These are phyloP conservation scores for Campylomormyrus tamandua DNA, from an alignment of 2,113 vertebrate genomes.

Conservation along the genomic window DNA sequence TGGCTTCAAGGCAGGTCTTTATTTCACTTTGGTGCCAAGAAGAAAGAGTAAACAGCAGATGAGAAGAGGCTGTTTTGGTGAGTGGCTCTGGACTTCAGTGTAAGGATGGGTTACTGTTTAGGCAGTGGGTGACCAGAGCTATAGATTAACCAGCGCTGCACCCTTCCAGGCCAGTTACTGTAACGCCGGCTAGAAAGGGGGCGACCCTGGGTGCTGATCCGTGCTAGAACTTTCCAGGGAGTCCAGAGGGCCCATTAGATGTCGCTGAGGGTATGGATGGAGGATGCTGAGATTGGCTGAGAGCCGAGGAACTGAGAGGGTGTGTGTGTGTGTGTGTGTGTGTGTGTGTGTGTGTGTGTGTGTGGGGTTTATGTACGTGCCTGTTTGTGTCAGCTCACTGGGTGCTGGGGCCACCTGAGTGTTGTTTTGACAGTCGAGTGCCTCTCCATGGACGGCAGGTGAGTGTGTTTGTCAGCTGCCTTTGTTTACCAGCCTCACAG, in stretches of 20 bases:
- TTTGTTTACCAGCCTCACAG: slow-evolving; percentile 13
- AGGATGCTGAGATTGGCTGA: not conserved
- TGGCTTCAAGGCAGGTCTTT: not conserved
- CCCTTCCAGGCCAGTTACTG: too few species aligned
- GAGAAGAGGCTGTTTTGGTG: not conserved
- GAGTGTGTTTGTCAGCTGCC: not conserved
- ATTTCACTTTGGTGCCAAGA: not conserved
- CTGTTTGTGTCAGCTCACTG: not conserved
- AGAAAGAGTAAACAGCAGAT: not conserved
- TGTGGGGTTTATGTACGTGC: not conserved
- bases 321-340: not conserved
- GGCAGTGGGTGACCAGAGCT: not conserved
- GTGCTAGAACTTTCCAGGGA: not conserved
- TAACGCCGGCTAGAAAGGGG: not conserved
- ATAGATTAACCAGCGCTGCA: slow-evolving; percentile 9
- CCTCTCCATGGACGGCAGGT: not conserved
- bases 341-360: not conserved
- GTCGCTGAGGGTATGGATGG: not conserved
- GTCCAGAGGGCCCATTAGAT: not conserved
- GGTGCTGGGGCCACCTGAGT: not conserved
- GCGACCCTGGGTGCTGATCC: too few species aligned
- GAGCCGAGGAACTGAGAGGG: not conserved
- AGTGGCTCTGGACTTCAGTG: not conserved
- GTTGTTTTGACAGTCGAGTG: not conserved
- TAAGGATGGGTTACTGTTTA: not conserved